Percentiles rank a stretch among this genome's conserved stretches.
Evolutionary conservation across 2,888 invertebrate species (phyloP).

Genomic region (Lithophane socia): DNA sequence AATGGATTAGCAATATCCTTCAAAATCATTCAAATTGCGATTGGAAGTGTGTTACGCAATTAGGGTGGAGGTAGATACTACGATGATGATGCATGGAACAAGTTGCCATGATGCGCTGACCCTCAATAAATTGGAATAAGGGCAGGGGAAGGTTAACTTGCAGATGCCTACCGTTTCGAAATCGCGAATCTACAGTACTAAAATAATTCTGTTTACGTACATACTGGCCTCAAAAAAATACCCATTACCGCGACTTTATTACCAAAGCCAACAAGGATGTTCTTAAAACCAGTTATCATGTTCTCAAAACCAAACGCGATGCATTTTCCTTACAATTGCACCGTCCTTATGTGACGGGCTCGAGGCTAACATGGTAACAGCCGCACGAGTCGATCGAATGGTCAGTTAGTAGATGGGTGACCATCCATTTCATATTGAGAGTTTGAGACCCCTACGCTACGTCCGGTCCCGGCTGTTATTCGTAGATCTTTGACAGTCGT

Average conservation of each 20-base stretch:
- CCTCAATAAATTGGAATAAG: too few relatives aligned
- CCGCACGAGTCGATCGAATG: background rate
- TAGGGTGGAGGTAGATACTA: background rate
- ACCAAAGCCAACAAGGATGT: constrained; percentile 15
- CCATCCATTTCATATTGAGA: too few relatives aligned
- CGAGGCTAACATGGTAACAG: background rate
- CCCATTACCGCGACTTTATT: background rate
- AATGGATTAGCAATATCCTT: too few relatives aligned
- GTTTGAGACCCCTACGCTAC: too few relatives aligned
- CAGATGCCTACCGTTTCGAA: background rate
- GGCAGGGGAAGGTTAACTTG: background rate
- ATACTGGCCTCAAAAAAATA: constrained; percentile 14
- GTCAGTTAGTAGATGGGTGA: too few relatives aligned
- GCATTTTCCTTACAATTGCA: constrained; percentile 15
- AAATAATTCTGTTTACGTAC: background rate
- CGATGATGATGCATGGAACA: background rate
- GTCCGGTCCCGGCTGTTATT: too few relatives aligned
- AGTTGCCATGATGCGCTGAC: background rate
- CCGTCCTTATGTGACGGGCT: background rate
- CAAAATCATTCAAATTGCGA: too few relatives aligned
- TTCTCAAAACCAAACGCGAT: background rate
- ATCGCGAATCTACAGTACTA: background rate
- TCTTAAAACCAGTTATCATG: constrained; percentile 3
- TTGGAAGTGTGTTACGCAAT: too few relatives aligned
- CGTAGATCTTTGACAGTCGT: too few relatives aligned